These are phyloP conservation scores for Cherax destructor DNA, from an alignment of 1,140 invertebrate genomes.

Conservation along the genomic window DNA sequence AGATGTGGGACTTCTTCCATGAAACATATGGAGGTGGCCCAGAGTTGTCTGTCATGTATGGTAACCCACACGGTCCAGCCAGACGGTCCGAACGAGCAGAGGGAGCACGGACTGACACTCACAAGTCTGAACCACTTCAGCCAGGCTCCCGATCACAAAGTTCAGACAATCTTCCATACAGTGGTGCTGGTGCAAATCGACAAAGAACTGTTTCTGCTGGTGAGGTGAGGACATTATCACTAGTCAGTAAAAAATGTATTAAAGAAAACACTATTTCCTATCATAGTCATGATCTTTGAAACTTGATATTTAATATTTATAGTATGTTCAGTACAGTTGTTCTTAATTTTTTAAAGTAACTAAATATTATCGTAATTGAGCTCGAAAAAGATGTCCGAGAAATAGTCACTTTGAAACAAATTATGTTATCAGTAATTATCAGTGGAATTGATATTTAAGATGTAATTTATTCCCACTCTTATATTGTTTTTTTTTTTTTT, in stretches of 20 bases:
- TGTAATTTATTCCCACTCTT: too few relatives aligned
- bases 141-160: slow-evolving; percentile 33
- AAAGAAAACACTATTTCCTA: neutral
- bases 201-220: slow-evolving; percentile 58
- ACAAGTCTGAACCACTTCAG: slow-evolving; percentile 49
- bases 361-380: neutral
- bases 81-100: slow-evolving; percentile 37
- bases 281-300: neutral
- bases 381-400: too few relatives aligned
- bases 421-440: neutral
- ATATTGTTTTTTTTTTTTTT: too few relatives aligned
- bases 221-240: slow-evolving; percentile 45
- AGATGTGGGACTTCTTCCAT: slow-evolving; percentile 90
- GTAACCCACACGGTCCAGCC: slow-evolving; percentile 30
- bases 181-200: slow-evolving; percentile 25
- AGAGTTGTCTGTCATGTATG: slow-evolving; percentile 78
- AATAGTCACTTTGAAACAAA: neutral
- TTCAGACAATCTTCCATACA: slow-evolving; percentile 46
- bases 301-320: neutral
- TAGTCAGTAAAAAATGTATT: neutral
- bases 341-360: neutral
- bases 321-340: neutral
- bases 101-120: slow-evolving; percentile 14
- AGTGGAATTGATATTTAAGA: neutral
- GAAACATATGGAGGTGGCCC: slow-evolving; percentile 91